Base-by-base conservation (phyloP, 2,888 invertebrate species). In the Agrotis clavis region DNA sequence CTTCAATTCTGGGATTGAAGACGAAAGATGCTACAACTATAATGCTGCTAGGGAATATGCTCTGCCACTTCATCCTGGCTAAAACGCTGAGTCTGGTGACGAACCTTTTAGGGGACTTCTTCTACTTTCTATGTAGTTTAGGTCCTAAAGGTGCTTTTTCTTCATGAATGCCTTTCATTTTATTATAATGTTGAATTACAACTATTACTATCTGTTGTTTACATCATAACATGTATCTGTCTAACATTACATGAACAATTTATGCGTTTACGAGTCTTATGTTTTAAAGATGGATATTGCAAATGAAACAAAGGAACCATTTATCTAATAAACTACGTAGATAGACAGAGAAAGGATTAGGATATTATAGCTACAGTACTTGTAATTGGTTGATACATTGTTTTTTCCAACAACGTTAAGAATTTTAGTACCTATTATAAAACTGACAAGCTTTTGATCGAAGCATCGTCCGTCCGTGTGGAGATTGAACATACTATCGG, bases 261-360 rank as follows among this genome's bases (percentile, higher is more conserved):
- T 35, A 47, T 35, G 41, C 2, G 1, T 18, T 4, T 41, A 14
- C 14, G 4, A 48, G 11, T 45, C 14, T 57, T n/a, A 41, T 35
- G 11, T 66, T 7, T 3, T 2, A 14, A 11, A 25, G 7, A 54
- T 18, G 67, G 53, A 71, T 35, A 41, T 75, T 53, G 45, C 66
- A 35, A 53, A 14, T 19, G 13, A 35, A 14, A 35, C 16, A 21
- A 30, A 53, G 71, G 51, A 74, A 66, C 45, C 47, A 53, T 54
- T 47, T 48, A 47, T 65, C 21, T 53, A 14, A 35, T 2, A 35
- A 47, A 50, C 5, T 71, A 41, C 16, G 21, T 18, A 35, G 11
- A 51, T 2, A 1, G 6, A 47, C 35, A 21, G 14, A n/a, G 9
- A 57, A 53, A 47, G 11, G 11, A 25, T 13, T 25, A 14, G 2